A percentile compares a stretch with the other conserved stretches of the same genome.
Conservation (phyloP, 2,113 vertebrate species). For the Cervus canadensis region DNA sequence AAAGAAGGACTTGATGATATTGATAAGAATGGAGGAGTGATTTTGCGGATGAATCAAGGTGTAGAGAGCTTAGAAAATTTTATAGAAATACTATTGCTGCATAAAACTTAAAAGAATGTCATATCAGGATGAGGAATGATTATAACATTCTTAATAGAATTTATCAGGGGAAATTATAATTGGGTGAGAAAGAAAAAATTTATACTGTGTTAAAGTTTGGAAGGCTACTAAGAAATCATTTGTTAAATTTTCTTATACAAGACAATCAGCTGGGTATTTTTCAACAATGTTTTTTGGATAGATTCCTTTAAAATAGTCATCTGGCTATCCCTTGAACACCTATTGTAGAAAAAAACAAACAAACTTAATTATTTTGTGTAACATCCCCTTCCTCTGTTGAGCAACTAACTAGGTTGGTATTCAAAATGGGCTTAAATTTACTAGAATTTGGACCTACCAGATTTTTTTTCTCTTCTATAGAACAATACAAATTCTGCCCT, state of each 20-base stretch:
- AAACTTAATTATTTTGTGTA: background rate
- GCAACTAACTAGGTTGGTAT: background rate
- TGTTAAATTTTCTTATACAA: background rate
- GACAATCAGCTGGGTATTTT: background rate
- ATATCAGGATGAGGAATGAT: background rate
- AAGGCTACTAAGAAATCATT: background rate
- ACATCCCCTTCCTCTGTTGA: background rate
- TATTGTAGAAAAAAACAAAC: background rate
- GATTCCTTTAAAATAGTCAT: background rate
- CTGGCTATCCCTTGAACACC: background rate
- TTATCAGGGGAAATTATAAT: background rate
- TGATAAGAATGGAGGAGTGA: background rate
- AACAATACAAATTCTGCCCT: background rate
- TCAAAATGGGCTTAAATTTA: background rate
- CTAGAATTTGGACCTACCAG: background rate
- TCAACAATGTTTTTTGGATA: background rate
- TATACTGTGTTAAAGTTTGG: background rate
- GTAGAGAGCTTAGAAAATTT: background rate
- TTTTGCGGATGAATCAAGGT: background rate
- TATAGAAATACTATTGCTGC: background rate
- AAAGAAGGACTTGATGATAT: background rate
- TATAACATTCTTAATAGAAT: background rate
- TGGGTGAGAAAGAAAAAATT: background rate
- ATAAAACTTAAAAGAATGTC: background rate
- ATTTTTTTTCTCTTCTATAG: background rate